Evolutionary conservation across 2,113 vertebrate species (phyloP).

Genomic region (Oncorhynchus mykiss): DNA sequence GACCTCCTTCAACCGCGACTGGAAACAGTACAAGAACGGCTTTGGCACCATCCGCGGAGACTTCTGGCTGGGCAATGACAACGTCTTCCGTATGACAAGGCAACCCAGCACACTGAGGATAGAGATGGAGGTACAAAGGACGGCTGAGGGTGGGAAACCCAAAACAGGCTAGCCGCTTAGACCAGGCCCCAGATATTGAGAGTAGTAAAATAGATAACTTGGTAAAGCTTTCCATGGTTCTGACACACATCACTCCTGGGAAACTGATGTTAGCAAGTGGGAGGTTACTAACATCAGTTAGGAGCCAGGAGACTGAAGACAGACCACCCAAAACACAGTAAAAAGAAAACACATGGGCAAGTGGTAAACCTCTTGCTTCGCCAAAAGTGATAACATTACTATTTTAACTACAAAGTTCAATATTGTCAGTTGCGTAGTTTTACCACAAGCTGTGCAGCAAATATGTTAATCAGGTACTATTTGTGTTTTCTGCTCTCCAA

Average conservation of each 20-base stretch:
- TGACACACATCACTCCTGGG: neutral
- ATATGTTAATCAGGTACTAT: slow-evolving; percentile 11
- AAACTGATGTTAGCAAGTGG: neutral
- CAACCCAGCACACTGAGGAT: slow-evolving; percentile 87
- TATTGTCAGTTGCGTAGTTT: slow-evolving; percentile 1
- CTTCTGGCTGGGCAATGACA: slow-evolving; percentile 96
- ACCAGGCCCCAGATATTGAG: slow-evolving; percentile 1
- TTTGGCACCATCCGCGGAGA: slow-evolving; percentile 92
- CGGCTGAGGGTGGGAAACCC: slow-evolving; percentile 2
- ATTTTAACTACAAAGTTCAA: neutral
- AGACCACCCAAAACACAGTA: neutral
- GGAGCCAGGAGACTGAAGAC: no score
- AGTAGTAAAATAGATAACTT: neutral
- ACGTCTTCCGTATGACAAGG: slow-evolving; percentile 88
- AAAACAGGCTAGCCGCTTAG: slow-evolving; percentile 4
- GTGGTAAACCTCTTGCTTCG: neutral
- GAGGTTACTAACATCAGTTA: no score
- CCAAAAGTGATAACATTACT: neutral
- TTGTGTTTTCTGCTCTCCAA: slow-evolving; percentile 26
- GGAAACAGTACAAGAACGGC: slow-evolving; percentile 91
- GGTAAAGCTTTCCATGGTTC: slow-evolving; percentile 14
- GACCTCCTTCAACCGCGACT: slow-evolving; percentile 88
- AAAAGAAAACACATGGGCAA: neutral
- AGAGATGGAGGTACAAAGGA: slow-evolving; percentile 84
- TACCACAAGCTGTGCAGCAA: slow-evolving; percentile 6